Conservation (phyloP, 2,113 vertebrate species). For the Pluvialis apricaria region DNA sequence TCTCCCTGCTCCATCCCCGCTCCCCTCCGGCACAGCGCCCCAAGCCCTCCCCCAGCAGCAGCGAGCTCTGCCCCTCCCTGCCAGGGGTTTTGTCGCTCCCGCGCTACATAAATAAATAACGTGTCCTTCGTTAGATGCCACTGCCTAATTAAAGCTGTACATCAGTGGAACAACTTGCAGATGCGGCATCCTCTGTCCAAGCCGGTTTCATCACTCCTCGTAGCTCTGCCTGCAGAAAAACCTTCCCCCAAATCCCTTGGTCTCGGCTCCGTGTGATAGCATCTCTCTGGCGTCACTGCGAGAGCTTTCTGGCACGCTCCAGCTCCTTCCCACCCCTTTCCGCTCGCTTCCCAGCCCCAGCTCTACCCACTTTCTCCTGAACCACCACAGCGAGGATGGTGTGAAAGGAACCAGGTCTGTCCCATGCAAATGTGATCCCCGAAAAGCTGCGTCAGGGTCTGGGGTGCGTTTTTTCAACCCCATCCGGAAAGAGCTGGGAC, state of each 20-base stretch:
- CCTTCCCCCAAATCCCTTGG: not conserved
- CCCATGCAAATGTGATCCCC: not conserved
- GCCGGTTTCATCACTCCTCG: not conserved
- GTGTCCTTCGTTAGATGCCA: constrained; percentile 48
- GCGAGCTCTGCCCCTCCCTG: not conserved
- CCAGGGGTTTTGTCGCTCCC: not conserved
- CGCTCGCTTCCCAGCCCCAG: not conserved
- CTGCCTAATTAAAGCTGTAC: constrained; percentile 69
- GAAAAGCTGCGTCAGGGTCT: not conserved
- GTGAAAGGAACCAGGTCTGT: not conserved
- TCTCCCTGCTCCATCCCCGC: not conserved
- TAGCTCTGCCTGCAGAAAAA: constrained; percentile 6
- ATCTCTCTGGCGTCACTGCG: not conserved
- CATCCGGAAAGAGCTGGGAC: not conserved
- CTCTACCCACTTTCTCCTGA: not conserved
- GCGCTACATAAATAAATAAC: constrained; percentile 38
- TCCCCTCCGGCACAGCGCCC: not conserved
- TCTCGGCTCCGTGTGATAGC: not conserved
- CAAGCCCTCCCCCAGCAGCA: not conserved
- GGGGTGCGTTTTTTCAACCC: accelerated
- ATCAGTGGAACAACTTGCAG: constrained; percentile 63
- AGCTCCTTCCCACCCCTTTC: constrained; percentile 3
- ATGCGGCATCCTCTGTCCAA: constrained; percentile 35
- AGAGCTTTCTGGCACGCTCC: not conserved
- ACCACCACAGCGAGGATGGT: not conserved